Conservation (phyloP, 2,113 vertebrate genomes). For the Spermophilus dauricus region DNA sequence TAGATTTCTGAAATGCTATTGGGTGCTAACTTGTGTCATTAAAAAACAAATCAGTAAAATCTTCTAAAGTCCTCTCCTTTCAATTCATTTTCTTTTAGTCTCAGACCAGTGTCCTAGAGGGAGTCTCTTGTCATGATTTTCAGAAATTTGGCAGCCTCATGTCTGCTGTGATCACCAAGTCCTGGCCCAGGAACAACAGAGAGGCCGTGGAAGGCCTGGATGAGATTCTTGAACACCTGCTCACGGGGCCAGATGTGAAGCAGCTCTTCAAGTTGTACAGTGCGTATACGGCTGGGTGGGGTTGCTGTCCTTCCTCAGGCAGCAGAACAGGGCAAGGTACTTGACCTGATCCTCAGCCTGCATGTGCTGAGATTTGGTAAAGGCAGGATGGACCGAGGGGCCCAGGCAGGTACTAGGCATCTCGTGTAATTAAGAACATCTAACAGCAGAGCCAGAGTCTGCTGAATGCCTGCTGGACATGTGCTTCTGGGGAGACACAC, state of each 20-base stretch:
- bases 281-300: slow-evolving; percentile 63
- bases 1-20: not conserved
- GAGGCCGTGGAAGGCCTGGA: slow-evolving; percentile 74
- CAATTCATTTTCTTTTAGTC: too few relatives aligned
- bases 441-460: fast-evolving
- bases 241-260: slow-evolving; percentile 90
- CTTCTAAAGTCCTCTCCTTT: too few relatives aligned
- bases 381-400: not conserved
- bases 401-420: not conserved
- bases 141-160: slow-evolving; percentile 90
- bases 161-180: slow-evolving; percentile 92
- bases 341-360: too few relatives aligned
- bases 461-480: fast-evolving
- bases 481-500: fast-evolving
- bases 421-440: too few relatives aligned
- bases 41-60: too few relatives aligned
- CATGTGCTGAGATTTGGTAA: not conserved
- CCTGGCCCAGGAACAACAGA: slow-evolving; percentile 89
- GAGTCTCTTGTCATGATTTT: slow-evolving; percentile 42
- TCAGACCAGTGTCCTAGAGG: too few relatives aligned
- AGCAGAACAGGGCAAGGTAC: fast-evolving
- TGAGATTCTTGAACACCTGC: slow-evolving; percentile 89
- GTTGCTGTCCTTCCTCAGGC: fast-evolving
- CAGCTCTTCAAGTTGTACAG: slow-evolving; percentile 91
- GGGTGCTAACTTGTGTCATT: not conserved